Evolutionary conservation across 2,888 invertebrate genomes (phyloP), one percentile per base, ranked within the genome.

Genomic region (Cristatella mucedo): DNA sequence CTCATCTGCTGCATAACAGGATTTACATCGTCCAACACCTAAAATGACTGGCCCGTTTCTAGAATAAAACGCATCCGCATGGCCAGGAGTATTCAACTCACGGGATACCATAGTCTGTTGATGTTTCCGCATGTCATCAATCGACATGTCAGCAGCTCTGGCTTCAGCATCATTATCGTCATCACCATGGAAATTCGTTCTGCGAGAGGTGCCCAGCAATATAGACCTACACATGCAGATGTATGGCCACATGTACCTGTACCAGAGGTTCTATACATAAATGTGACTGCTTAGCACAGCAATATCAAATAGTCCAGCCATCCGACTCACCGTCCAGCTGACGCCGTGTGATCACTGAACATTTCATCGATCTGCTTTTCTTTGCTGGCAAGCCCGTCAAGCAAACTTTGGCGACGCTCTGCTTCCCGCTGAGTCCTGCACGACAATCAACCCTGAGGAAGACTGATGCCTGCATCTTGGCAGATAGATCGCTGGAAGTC

Each of bases 71-170:
- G n/a, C 7, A 7, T 26, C n/a, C n/a, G 26, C 26, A 26, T 26
- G 26, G 7, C 26, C 7, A 26, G 7, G n/a, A n/a, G 26, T 7
- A 26, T 7, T 9, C 15, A 30, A 26, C 16, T 37, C 41, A 76
- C 76, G 73, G 57, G 71, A 68, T 11, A 79, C 55, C 50, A 77
- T 70, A 49, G 67, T 61, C 30, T 74, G 70, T 53, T 78, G 77
- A 26, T 73, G 72, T 19, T 59, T 61, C 49, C 71, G 68, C 4
- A 79, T 59, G 41, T 74, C 71, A 21, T 60, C 53, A 2, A 73
- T 65, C 9, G 67, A 64, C 44, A 60, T 41, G 38, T 56, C 55
- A 11, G 69, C 66, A 11, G 59, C 60, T 32, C 59, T 55, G n/a
- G 65, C 66, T 30, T 53, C 49, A 31, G 63, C 56, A 21, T 63